phyloP scores from a whole-genome alignment of 1,140 invertebrate genomes.

The Papilio aristodemus region DNA sequence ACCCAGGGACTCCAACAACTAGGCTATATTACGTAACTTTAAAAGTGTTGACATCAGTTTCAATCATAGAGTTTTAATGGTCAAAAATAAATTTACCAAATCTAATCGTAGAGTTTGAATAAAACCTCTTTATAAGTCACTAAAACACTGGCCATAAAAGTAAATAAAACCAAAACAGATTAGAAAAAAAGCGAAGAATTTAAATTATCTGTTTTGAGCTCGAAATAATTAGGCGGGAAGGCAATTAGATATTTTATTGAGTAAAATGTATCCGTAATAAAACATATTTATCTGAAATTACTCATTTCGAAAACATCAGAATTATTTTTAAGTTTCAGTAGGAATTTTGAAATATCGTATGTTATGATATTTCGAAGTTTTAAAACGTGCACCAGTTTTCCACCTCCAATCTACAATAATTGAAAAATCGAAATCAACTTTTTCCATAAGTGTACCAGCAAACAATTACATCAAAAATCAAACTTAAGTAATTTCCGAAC shows the following conservation, averaged over 20 bases:
- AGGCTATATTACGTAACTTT: not conserved
- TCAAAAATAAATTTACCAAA: conserved; percentile 12
- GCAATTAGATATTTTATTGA: conserved; percentile 38
- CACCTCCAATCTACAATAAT: too few relatives aligned
- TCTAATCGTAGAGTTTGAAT: conserved; percentile 17
- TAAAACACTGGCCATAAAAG: conserved; percentile 1
- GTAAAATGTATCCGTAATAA: not conserved
- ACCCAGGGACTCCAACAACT: too few relatives aligned
- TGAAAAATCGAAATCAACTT: too few relatives aligned
- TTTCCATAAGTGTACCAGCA: too few relatives aligned
- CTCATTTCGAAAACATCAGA: not conserved
- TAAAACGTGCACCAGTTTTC: too few relatives aligned
- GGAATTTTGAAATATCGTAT: not conserved
- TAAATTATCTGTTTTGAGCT: conserved; percentile 1
- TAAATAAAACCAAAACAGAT: not conserved
- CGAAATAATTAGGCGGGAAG: conserved; percentile 25
- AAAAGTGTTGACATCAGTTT: conserved; percentile 5
- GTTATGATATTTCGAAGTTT: not conserved
- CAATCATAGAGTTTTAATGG: conserved; percentile 12
- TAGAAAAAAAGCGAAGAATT: not conserved
- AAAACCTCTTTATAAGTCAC: not conserved
- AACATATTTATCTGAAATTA: conserved; percentile 7
- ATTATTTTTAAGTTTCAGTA: not conserved
- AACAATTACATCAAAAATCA: too few relatives aligned
- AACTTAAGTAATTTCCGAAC: not conserved